Evolutionary conservation across 2,113 vertebrate genomes (phyloP).

Genomic region (Zingel zingel): DNA sequence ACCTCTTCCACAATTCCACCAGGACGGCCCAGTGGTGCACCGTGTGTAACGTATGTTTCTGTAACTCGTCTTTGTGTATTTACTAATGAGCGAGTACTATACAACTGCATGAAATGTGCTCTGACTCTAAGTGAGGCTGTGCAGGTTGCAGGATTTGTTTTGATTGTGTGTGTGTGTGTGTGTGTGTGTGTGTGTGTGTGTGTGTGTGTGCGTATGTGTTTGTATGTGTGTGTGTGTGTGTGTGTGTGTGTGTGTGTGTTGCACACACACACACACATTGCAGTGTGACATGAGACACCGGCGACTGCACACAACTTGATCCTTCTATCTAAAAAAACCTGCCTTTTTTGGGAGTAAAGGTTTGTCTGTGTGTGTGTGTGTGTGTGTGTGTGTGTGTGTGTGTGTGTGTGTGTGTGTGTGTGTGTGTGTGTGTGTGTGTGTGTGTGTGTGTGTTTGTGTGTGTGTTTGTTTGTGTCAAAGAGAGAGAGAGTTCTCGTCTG

Average conservation of each 20-base stretch:
- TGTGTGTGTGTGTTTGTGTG: not conserved
- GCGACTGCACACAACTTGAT: constrained; percentile 7
- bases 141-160: not conserved
- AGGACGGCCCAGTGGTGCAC: not conserved
- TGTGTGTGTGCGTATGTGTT: not conserved
- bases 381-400: constrained; percentile 2
- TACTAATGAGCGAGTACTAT: not conserved
- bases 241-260: not conserved
- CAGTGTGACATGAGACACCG: constrained; percentile 3
- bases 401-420: constrained; percentile 5
- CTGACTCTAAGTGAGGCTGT: not conserved
- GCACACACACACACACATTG: too few relatives aligned
- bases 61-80: not conserved
- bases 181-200: not conserved
- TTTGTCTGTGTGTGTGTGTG: not conserved
- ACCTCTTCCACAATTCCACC: not conserved
- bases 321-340: constrained; percentile 20
- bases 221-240: not conserved
- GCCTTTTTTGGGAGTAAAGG: not conserved
- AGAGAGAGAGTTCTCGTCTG: constrained; percentile 10
- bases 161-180: not conserved
- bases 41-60: not conserved
- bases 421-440: not conserved
- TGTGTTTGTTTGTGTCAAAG: not conserved
- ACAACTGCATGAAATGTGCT: not conserved